Percentiles rank a stretch among this genome's conserved stretches.
phyloP scores from a whole-genome alignment of 2,113 vertebrate genomes.

The Corythornis vintsioides region DNA sequence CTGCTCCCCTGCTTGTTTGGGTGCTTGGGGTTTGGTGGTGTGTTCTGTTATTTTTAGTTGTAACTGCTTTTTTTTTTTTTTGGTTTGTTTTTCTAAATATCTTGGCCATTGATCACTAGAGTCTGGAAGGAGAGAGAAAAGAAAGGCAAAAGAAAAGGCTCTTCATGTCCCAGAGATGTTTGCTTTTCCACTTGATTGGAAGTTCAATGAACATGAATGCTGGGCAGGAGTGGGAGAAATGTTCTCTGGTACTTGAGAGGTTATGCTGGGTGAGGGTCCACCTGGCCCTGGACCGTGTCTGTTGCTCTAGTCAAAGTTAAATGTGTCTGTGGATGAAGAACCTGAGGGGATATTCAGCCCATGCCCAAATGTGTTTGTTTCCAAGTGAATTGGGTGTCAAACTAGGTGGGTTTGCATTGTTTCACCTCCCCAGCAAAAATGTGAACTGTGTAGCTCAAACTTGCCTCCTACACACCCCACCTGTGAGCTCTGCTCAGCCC shows the following conservation, averaged over 20 bases:
- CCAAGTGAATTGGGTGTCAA: not conserved
- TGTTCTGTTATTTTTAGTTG: too few relatives aligned
- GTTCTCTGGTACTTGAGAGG: rapidly evolving
- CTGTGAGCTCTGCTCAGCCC: not conserved
- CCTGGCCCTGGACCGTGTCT: rapidly evolving
- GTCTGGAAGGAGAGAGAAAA: not conserved
- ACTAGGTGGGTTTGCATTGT: rapidly evolving
- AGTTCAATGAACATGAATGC: not conserved
- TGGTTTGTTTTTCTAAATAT: not conserved
- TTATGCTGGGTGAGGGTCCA: not conserved
- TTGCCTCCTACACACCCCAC: not conserved
- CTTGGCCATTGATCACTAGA: not conserved
- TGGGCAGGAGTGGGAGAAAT: not conserved
- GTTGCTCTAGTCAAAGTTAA: not conserved
- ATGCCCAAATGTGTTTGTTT: not conserved
- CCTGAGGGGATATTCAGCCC: not conserved
- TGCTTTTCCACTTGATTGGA: constrained; percentile 53
- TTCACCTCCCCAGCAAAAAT: not conserved
- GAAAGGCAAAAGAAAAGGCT: constrained; percentile 24
- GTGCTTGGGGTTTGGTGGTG: not conserved
- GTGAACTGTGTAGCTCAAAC: not conserved
- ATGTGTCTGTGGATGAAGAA: rapidly evolving
- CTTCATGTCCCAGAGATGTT: constrained; percentile 27
- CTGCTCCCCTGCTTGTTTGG: rapidly evolving
- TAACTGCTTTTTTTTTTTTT: not conserved